Percentiles rank a stretch among this genome's conserved stretches.
phyloP scores from a whole-genome alignment of 1,140 invertebrate genomes.

The Drosophila varians region DNA sequence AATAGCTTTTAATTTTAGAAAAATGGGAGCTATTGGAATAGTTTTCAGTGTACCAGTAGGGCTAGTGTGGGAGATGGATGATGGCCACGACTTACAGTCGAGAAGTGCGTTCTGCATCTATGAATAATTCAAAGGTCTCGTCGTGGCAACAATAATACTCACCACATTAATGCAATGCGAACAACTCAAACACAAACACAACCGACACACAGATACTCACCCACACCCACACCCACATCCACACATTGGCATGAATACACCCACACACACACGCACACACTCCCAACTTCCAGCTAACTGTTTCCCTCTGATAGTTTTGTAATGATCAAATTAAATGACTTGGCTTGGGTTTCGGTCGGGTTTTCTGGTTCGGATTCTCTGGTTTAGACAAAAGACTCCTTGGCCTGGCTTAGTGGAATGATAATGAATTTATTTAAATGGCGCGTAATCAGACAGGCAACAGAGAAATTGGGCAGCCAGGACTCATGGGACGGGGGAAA shows the following conservation, averaged over 20 bases:
- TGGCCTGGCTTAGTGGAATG: conserved; percentile 55
- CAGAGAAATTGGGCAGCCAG: conserved; percentile 9
- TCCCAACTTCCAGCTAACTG: conserved; percentile 13
- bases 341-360: conserved; percentile 40
- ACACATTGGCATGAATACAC: too few species aligned
- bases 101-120: conserved; percentile 48
- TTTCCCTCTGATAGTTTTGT: conserved; percentile 69
- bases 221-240: conserved; percentile 7
- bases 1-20: too few species aligned
- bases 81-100: conserved; percentile 22
- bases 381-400: conserved; percentile 53
- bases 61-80: conserved; percentile 12
- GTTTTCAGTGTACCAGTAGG: not conserved
- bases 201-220: conserved; percentile 4
- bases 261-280: not conserved
- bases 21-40: not conserved
- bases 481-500: not conserved
- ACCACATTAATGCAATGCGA: conserved; percentile 58
- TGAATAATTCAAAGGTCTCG: conserved; percentile 70
- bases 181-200: conserved; percentile 38
- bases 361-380: conserved; percentile 33
- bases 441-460: conserved; percentile 70
- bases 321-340: conserved; percentile 79
- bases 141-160: conserved; percentile 64
- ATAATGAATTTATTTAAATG: conserved; percentile 79